Percentiles rank a stretch among this genome's conserved stretches.
Conservation (phyloP, 2,113 vertebrate genomes). For the Strix uralensis region DNA sequence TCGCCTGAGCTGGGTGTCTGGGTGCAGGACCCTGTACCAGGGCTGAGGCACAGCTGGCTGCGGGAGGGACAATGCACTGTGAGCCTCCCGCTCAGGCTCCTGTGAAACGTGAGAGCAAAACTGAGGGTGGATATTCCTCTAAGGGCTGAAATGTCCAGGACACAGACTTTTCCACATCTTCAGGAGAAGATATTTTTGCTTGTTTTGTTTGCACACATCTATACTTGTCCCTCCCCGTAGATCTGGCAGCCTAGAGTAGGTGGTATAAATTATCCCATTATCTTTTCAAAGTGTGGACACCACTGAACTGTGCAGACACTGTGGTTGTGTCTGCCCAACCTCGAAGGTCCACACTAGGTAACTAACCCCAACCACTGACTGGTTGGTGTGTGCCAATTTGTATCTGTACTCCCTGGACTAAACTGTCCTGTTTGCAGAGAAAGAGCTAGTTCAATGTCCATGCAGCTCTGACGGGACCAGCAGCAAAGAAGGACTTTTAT, state of each 20-base stretch:
- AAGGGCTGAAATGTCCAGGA: neutral
- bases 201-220: neutral
- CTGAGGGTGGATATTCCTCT: neutral
- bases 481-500: neutral
- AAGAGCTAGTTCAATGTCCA: neutral
- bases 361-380: neutral
- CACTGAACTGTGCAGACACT: neutral
- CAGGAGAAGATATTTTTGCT: neutral
- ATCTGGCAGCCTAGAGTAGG: neutral
- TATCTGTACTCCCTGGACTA: neutral
- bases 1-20: neutral
- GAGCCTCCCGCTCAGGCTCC: neutral
- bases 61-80: accelerated
- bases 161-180: neutral
- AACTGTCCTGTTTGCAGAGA: neutral
- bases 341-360: neutral
- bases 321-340: accelerated
- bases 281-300: neutral
- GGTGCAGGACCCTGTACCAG: neutral
- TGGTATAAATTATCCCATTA: neutral
- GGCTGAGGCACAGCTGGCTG: neutral
- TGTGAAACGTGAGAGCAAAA: neutral
- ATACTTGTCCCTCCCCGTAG: neutral
- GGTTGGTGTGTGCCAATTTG: neutral
- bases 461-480: accelerated